Evolutionary conservation across 2,888 invertebrate species (phyloP).

Genomic region (Arge pagana): DNA sequence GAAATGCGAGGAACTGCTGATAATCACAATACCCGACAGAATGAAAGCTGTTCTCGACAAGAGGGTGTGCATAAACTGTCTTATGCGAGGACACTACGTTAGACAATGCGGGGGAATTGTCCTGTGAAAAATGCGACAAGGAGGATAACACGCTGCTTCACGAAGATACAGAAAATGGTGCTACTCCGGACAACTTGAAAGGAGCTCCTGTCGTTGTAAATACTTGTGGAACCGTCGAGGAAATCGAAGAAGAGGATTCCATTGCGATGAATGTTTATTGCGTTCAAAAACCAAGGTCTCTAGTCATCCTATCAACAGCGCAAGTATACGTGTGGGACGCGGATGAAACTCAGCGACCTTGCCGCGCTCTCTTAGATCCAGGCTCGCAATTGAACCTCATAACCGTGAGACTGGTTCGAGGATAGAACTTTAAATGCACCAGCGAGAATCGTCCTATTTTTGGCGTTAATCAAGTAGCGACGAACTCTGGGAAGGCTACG

Average conservation of each 20-base stretch:
- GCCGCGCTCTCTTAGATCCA: slow-evolving; percentile 9
- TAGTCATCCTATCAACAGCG: slow-evolving; percentile 21
- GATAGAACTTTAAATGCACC: background rate
- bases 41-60: slow-evolving; percentile 18
- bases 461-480: slow-evolving; percentile 1
- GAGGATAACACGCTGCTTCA: slow-evolving; percentile 26
- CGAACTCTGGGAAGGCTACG: background rate
- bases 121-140: slow-evolving; percentile 17
- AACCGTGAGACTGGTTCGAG: background rate
- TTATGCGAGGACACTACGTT: slow-evolving; percentile 13
- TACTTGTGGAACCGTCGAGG: background rate
- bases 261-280: slow-evolving; percentile 16
- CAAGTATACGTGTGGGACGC: background rate
- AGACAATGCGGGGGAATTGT: slow-evolving; percentile 2
- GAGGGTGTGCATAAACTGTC: slow-evolving; percentile 20
- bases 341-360: background rate
- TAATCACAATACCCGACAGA: slow-evolving; percentile 18
- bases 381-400: slow-evolving; percentile 8
- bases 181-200: background rate
- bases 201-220: background rate
- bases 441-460: background rate
- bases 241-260: background rate
- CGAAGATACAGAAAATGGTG: slow-evolving; percentile 9
- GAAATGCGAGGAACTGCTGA: slow-evolving; percentile 22
- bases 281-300: slow-evolving; percentile 11